These are phyloP conservation scores for Notarius quadriscutis DNA, from an alignment of 2,113 vertebrate species.

Conservation along the genomic window DNA sequence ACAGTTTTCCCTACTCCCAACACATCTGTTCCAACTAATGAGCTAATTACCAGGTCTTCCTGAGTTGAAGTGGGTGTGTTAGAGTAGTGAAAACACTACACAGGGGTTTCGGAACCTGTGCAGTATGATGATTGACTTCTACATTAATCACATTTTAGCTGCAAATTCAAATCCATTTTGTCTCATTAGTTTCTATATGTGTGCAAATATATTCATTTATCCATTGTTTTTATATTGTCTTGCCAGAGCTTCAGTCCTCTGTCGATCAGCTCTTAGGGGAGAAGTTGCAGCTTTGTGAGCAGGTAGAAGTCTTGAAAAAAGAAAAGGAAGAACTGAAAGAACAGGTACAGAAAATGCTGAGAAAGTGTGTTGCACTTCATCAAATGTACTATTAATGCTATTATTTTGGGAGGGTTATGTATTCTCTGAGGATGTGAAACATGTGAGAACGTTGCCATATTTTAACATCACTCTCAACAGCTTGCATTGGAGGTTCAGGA, in stretches of 20 bases:
- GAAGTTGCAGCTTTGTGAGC: conserved; percentile 67
- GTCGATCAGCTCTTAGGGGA: conserved; percentile 72
- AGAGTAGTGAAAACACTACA: neutral
- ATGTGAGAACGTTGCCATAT: neutral
- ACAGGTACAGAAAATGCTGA: conserved; percentile 64
- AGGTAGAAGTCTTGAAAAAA: conserved; percentile 69
- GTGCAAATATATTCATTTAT: neutral
- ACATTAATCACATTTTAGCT: neutral
- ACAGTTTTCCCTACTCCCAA: neutral
- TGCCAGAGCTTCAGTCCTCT: conserved; percentile 72
- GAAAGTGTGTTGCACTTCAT: neutral
- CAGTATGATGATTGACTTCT: neutral
- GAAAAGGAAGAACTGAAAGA: conserved; percentile 64
- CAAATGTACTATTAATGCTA: neutral
- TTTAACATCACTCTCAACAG: conserved; percentile 55
- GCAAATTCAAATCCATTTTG: neutral
- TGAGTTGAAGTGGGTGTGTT: neutral
- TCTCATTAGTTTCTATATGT: neutral
- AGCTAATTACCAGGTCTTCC: neutral
- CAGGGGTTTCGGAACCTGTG: neutral
- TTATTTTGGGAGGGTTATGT: neutral
- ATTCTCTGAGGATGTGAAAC: conserved; percentile 2
- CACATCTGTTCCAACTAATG: neutral
- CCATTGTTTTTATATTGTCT: neutral
- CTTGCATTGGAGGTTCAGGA: conserved; percentile 65